phyloP scores from a whole-genome alignment of 2,797 vertebrate genomes.

The Sebastes matsubarae region DNA sequence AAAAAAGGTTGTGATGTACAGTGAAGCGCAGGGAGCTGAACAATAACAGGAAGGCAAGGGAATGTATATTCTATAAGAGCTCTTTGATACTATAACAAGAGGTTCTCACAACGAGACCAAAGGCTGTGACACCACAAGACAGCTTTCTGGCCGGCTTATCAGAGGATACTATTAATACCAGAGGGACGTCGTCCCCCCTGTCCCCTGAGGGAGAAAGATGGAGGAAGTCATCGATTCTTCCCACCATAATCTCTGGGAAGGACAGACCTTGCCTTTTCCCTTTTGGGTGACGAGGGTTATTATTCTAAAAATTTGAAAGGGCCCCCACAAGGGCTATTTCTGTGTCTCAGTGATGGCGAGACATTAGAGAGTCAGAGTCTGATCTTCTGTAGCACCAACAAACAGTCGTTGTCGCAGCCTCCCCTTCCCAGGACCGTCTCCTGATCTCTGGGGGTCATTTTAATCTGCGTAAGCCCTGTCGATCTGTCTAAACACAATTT shows the following conservation, averaged over 20 bases:
- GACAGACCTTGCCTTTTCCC: constrained; percentile 67
- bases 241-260: constrained; percentile 80
- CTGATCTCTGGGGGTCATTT: constrained; percentile 8
- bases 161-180: constrained; percentile 76
- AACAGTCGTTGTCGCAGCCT: neutral
- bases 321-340: constrained; percentile 69
- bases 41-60: constrained; percentile 51
- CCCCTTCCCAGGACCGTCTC: constrained; percentile 25
- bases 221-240: constrained; percentile 84
- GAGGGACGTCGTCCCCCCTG: constrained; percentile 54
- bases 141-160: constrained; percentile 50
- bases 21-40: constrained; percentile 40
- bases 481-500: neutral
- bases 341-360: constrained; percentile 34
- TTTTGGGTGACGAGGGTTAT: constrained; percentile 70
- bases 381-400: constrained; percentile 26
- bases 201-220: constrained; percentile 66
- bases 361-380: neutral
- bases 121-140: constrained; percentile 44
- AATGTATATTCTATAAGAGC: constrained; percentile 55
- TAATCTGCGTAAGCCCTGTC: neutral
- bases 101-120: constrained; percentile 57
- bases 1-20: constrained; percentile 57
- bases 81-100: constrained; percentile 59
- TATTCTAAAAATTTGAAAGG: constrained; percentile 62